Conservation (phyloP, 2,888 invertebrate genomes). For the Drosophila hamatofila region DNA sequence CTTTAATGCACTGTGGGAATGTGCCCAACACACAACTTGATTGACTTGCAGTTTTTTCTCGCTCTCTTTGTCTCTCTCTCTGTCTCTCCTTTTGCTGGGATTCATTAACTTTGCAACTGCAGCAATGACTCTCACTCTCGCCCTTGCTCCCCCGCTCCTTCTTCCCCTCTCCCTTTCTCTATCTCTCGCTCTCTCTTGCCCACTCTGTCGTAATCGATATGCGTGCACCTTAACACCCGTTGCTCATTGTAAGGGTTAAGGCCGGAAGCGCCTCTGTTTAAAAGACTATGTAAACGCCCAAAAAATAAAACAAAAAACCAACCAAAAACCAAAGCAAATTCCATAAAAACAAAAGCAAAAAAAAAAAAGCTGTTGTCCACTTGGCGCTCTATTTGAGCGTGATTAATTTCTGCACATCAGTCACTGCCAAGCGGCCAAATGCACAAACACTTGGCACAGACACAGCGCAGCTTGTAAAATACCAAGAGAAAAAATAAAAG, state of each 20-base stretch:
- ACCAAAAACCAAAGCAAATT: conserved; percentile 15
- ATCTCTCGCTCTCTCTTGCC: conserved; percentile 12
- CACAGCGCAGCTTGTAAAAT: conserved; percentile 37
- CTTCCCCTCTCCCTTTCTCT: conserved; percentile 2
- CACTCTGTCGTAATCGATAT: conserved; percentile 67
- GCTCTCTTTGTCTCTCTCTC: neutral
- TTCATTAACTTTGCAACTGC: conserved; percentile 63
- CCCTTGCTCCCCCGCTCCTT: conserved; percentile 11
- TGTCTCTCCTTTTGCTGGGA: conserved; percentile 28
- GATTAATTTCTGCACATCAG: conserved; percentile 74
- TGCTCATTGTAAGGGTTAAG: conserved; percentile 36
- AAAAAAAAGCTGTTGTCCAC: conserved; percentile 28
- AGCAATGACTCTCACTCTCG: conserved; percentile 35
- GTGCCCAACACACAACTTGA: conserved; percentile 65
- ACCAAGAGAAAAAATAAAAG: neutral
- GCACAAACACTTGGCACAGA: conserved; percentile 64
- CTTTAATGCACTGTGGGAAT: conserved; percentile 75
- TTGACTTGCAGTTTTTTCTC: conserved; percentile 64
- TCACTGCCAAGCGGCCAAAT: conserved; percentile 60
- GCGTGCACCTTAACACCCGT: conserved; percentile 64
- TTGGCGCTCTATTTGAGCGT: conserved; percentile 75
- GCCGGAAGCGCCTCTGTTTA: conserved; percentile 67
- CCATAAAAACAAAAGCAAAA: conserved; percentile 9
- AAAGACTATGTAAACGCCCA: conserved; percentile 43
- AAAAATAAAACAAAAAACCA: conserved; percentile 2